Evolutionary conservation across 2,888 invertebrate genomes (phyloP).

Genomic region (Zhuqinia jingwanae): DNA sequence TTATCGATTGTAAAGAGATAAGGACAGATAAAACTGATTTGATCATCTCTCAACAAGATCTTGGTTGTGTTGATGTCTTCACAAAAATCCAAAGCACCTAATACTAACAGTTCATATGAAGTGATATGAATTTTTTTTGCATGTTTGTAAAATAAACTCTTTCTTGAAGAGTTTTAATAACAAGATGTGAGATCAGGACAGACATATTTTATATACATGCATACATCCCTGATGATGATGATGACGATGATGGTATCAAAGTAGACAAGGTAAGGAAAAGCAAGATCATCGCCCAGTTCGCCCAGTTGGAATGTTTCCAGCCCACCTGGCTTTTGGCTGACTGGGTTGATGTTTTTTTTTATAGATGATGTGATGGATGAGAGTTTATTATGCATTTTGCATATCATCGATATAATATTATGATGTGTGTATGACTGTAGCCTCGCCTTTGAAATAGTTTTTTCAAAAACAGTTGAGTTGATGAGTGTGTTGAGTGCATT

Average conservation of each 20-base stretch:
- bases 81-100: neutral
- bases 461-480: neutral
- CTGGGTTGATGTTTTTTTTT: neutral
- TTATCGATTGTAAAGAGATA: slow-evolving; percentile 31
- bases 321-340: slow-evolving; percentile 48
- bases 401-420: neutral
- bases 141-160: no score
- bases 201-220: no score
- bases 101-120: slow-evolving; percentile 19
- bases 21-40: slow-evolving; percentile 27
- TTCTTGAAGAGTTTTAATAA: no score
- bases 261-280: neutral
- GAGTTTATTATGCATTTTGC: neutral
- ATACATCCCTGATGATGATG: no score
- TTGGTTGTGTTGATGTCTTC: slow-evolving; percentile 4
- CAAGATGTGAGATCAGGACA: no score
- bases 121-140: no score
- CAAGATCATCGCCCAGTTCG: slow-evolving; percentile 46
- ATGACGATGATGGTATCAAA: no score
- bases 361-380: neutral
- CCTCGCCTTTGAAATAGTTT: slow-evolving; percentile 7
- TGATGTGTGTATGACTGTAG: slow-evolving; percentile 4
- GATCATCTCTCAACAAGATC: slow-evolving; percentile 44
- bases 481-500: slow-evolving; percentile 42
- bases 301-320: slow-evolving; percentile 66